Evolutionary conservation across 2,797 vertebrate genomes (phyloP).

Genomic region (Premnoplex brunnescens): DNA sequence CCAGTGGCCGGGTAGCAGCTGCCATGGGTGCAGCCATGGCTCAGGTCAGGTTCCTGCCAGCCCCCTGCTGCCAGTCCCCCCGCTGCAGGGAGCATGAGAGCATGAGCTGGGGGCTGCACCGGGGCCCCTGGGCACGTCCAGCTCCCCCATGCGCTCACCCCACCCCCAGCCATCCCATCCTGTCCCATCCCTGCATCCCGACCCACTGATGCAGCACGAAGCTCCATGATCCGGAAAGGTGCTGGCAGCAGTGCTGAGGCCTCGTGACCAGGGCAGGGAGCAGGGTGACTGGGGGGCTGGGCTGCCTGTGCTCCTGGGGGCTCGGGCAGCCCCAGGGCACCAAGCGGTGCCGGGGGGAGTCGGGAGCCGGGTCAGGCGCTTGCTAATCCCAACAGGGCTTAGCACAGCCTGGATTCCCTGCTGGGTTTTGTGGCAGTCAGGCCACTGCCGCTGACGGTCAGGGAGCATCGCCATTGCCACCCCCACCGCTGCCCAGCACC

Average conservation of each 20-base stretch:
- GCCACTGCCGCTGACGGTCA: neutral
- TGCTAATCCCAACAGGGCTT: neutral
- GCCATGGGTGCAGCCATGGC: constrained; percentile 79
- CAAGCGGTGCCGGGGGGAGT: accelerated
- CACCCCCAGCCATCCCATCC: neutral
- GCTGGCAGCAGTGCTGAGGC: neutral
- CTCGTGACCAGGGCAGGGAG: constrained; percentile 21
- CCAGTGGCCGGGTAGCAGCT: constrained; percentile 87
- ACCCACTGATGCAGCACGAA: constrained; percentile 52
- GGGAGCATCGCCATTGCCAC: neutral
- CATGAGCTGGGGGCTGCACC: accelerated
- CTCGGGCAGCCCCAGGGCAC: neutral
- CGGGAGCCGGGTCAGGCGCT: constrained; percentile 24
- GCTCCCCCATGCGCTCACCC: neutral
- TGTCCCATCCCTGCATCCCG: neutral
- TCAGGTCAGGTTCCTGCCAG: constrained; percentile 77
- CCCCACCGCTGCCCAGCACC: accelerated
- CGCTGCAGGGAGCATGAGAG: neutral
- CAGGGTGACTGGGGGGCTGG: neutral
- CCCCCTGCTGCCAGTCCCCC: neutral
- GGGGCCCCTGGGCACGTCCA: accelerated
- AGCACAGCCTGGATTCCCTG: neutral
- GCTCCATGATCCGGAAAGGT: constrained; percentile 48
- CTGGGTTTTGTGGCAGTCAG: neutral
- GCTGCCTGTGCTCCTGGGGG: neutral